phyloP scores from a whole-genome alignment of 2,113 vertebrate genomes.

The Anthoscopus minutus region DNA sequence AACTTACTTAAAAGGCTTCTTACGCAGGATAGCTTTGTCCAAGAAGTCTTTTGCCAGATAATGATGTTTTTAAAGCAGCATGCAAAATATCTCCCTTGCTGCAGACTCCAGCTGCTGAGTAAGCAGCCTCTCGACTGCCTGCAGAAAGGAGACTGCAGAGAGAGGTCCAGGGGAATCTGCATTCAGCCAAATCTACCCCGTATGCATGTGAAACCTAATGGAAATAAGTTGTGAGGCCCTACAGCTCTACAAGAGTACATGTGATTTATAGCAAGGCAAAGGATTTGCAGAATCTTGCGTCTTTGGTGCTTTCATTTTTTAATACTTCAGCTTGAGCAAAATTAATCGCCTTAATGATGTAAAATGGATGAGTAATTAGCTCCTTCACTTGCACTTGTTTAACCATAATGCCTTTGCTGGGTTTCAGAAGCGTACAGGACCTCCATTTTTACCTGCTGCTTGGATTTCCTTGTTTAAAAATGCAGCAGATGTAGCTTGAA shows the following conservation, averaged over 20 bases:
- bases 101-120: conserved; percentile 44
- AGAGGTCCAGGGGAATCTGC: conserved; percentile 5
- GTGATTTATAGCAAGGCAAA: conserved; percentile 4
- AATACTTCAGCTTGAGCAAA: not conserved
- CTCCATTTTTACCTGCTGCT: not conserved
- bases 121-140: conserved; percentile 35
- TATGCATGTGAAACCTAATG: conserved; percentile 39
- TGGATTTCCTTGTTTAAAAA: not conserved
- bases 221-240: conserved; percentile 36
- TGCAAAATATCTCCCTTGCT: not conserved
- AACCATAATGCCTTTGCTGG: not conserved
- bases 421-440: not conserved
- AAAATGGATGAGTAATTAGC: conserved; percentile 28
- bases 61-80: not conserved
- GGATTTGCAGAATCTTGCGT: not conserved
- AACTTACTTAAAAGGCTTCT: conserved; percentile 39
- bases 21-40: not conserved
- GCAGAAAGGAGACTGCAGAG: not conserved
- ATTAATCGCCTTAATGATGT: conserved; percentile 47
- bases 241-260: not conserved
- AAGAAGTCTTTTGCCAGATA: not conserved
- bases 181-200: conserved; percentile 60
- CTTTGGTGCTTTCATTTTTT: conserved; percentile 26
- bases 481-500: not conserved
- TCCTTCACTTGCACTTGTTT: not conserved